Evolutionary conservation across 2,797 vertebrate species (phyloP).

Genomic region (Zenarchopterus dispar): DNA sequence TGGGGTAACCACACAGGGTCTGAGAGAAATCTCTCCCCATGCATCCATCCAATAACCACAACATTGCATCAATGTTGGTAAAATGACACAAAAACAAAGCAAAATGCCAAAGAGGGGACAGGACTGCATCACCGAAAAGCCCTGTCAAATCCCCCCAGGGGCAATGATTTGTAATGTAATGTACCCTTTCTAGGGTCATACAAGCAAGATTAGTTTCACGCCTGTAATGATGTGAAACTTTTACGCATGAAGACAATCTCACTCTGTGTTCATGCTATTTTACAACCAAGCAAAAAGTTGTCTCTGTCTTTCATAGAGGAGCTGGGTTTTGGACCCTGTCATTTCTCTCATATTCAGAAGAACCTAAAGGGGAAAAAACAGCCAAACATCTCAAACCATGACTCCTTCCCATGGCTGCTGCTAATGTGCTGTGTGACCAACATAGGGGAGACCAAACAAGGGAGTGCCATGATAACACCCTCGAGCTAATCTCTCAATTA

Average conservation of each 20-base stretch:
- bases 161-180: too few species aligned
- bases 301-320: background rate
- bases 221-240: background rate
- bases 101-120: slow-evolving; percentile 11
- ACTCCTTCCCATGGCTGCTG: slow-evolving; percentile 55
- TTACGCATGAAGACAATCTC: background rate
- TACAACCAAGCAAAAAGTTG: background rate
- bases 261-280: background rate
- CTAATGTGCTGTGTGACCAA: slow-evolving; percentile 40
- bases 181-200: background rate
- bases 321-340: background rate
- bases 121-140: slow-evolving; percentile 13
- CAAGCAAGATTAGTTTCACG: background rate
- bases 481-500: slow-evolving; percentile 79
- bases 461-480: slow-evolving; percentile 77
- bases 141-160: slow-evolving; percentile 23
- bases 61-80: slow-evolving; percentile 57
- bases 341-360: slow-evolving; percentile 4
- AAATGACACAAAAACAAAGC: background rate
- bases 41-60: slow-evolving; percentile 55
- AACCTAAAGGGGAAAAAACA: slow-evolving; percentile 16
- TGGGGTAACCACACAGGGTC: slow-evolving; percentile 64
- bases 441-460: slow-evolving; percentile 71
- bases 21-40: slow-evolving; percentile 52
- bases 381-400: slow-evolving; percentile 8